Evolutionary conservation across 2,113 vertebrate species (phyloP), one percentile per base, ranked within the genome.

Genomic region (Benthochromis sp.): DNA sequence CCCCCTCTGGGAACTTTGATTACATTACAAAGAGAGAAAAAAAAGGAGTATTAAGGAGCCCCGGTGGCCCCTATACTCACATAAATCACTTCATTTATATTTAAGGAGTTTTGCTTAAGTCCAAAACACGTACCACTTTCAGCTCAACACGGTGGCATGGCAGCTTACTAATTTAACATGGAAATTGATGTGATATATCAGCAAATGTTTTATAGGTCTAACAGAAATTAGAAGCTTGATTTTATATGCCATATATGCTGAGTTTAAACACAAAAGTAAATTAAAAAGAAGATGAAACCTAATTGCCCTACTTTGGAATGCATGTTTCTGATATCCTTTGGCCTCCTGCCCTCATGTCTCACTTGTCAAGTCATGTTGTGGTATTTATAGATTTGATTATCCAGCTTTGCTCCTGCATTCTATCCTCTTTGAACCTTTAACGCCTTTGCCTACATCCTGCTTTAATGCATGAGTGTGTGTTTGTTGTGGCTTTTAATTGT

Each of bases 361-460:
- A 54, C 96, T 93, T 96, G 96, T 96, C 95, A 95, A 92, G 94
- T 96, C 95, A 95, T 93, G 96, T 95, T 86, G 93, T 94, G 95
- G 96, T 95, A 96, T 96, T 96, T 96, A 95, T 94, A 89, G 84
- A 90, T 93, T 94, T 93, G 86, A 94, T 94, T 88, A 88, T 88
- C 55, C 85, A 83, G 40, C 89, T 94, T 93, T 93, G 84, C 90
- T 93, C 87, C 86, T 84, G 83, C 88, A 81, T 85, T 92, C 92
- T 61, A 47, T 86, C 53, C 55, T 69, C 45, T 85, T 31, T 54
- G 85, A 86, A 57, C 12, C 24, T 71, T 52, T 27, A 53, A 29
- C 19, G 4, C 17, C 16, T 81, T 53, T 66, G 50, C 53, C 45
- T 57, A 27, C 53, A n/a, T 90, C 55, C 66, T 84, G 38, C 76